phyloP scores from a whole-genome alignment of 1,140 invertebrate species.

The Oscheius sp. region DNA sequence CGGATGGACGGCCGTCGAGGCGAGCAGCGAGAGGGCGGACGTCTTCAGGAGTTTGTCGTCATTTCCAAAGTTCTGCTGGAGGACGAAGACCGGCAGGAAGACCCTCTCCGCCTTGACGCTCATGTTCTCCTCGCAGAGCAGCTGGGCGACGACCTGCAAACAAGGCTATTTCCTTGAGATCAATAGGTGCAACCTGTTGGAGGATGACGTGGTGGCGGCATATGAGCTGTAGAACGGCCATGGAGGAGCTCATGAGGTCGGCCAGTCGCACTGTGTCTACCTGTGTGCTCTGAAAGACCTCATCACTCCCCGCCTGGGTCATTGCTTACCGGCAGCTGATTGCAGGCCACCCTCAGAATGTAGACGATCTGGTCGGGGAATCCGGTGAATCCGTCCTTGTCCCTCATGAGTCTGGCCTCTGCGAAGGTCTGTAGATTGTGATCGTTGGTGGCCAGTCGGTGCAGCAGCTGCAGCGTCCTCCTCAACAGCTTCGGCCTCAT shows the following conservation, averaged over 20 bases:
- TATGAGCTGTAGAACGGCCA: not conserved
- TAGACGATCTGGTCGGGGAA: not conserved
- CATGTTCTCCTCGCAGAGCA: not conserved
- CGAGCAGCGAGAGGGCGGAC: not conserved
- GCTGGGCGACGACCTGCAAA: not conserved
- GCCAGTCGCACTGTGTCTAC: not conserved
- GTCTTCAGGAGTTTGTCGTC: not conserved
- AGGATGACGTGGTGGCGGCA: not conserved
- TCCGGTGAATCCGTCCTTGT: not conserved
- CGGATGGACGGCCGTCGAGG: not conserved
- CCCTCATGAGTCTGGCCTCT: too few relatives aligned
- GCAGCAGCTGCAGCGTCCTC: not conserved
- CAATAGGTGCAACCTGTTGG: too few relatives aligned
- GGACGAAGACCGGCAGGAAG: not conserved
- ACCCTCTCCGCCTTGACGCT: not conserved
- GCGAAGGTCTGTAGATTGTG: too few relatives aligned
- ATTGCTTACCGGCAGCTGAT: not conserved
- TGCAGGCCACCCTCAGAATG: not conserved
- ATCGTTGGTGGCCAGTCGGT: too few relatives aligned
- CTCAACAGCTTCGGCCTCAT: not conserved
- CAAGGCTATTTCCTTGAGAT: too few relatives aligned
- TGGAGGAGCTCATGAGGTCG: not conserved
- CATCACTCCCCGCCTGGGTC: not conserved
- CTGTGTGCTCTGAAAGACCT: not conserved
- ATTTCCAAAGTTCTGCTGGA: not conserved